Evolutionary conservation across 2,797 vertebrate genomes (phyloP).

Genomic region (Chiroxiphia lanceolata): DNA sequence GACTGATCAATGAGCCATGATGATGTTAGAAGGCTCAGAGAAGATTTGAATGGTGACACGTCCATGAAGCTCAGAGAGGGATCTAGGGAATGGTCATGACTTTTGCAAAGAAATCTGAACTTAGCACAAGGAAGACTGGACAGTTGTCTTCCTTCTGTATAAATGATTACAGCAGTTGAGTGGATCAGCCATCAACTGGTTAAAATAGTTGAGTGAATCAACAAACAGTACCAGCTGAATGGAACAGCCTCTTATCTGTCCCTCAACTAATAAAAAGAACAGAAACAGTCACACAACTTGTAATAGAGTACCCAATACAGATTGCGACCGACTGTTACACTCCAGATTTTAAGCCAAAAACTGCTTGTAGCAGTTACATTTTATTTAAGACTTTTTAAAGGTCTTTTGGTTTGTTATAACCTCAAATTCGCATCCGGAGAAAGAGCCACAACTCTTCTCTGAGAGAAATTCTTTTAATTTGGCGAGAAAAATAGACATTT

Average conservation of each 20-base stretch:
- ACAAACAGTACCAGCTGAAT: not conserved
- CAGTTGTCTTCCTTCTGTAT: not conserved
- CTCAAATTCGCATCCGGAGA: too few relatives aligned
- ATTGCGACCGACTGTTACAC: fast-evolving
- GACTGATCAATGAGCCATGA: not conserved
- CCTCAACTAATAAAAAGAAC: not conserved
- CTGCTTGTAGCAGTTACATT: too few relatives aligned
- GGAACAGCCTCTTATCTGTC: not conserved
- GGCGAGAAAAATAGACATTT: too few relatives aligned
- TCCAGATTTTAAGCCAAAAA: too few relatives aligned
- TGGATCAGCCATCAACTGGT: not conserved
- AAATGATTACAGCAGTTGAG: not conserved
- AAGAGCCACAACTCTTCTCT: too few relatives aligned
- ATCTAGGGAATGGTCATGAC: not conserved
- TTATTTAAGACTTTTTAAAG: too few relatives aligned
- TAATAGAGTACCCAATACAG: not conserved
- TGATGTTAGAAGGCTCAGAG: not conserved
- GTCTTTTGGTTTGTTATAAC: too few relatives aligned
- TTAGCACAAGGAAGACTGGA: not conserved
- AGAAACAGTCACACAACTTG: not conserved
- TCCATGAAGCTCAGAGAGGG: not conserved
- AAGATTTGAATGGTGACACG: not conserved
- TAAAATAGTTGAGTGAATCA: not conserved
- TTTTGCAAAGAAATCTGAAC: not conserved
- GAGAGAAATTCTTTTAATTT: too few relatives aligned